A percentile compares a stretch with the other conserved stretches of the same genome.
These are phyloP conservation scores for Eira barbara DNA, from an alignment of 2,113 vertebrate species.

Conservation along the genomic window DNA sequence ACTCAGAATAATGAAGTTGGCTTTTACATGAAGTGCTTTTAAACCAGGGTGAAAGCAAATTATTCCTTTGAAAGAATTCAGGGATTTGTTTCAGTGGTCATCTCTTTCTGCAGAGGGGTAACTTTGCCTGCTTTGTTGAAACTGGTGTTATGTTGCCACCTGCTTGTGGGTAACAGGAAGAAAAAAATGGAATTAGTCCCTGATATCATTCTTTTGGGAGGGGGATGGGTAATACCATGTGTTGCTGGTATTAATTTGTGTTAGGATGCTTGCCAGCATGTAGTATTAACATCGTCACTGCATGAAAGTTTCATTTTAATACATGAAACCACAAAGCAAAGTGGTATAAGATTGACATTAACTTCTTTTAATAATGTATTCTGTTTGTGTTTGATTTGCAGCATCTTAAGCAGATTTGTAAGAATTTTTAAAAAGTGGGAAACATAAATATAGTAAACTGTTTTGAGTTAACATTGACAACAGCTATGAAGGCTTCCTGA, in stretches of 20 bases:
- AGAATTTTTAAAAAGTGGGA: background rate
- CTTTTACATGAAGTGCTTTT: conserved; percentile 11
- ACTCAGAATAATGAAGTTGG: background rate
- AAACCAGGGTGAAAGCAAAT: background rate
- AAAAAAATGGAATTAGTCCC: background rate
- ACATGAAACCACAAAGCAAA: conserved; percentile 16
- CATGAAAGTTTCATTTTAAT: background rate
- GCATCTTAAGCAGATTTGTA: background rate
- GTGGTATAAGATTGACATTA: background rate
- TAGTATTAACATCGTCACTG: background rate
- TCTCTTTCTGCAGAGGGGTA: conserved; percentile 12
- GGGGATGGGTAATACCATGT: background rate
- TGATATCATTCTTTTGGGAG: background rate
- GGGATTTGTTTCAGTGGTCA: background rate
- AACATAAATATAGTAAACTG: background rate
- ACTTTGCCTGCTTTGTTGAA: conserved; percentile 23
- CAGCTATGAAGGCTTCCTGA: background rate
- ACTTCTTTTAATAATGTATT: conserved; percentile 20
- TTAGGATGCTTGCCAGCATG: background rate
- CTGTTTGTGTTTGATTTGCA: conserved; percentile 14
- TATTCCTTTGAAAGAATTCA: background rate
- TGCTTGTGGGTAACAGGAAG: conserved; percentile 45
- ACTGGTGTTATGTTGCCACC: conserved; percentile 40
- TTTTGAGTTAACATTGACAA: conserved; percentile 37
- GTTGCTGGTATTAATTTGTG: background rate